Conservation (phyloP, 2,113 vertebrate genomes). For the Melanostigma gelatinosum region DNA sequence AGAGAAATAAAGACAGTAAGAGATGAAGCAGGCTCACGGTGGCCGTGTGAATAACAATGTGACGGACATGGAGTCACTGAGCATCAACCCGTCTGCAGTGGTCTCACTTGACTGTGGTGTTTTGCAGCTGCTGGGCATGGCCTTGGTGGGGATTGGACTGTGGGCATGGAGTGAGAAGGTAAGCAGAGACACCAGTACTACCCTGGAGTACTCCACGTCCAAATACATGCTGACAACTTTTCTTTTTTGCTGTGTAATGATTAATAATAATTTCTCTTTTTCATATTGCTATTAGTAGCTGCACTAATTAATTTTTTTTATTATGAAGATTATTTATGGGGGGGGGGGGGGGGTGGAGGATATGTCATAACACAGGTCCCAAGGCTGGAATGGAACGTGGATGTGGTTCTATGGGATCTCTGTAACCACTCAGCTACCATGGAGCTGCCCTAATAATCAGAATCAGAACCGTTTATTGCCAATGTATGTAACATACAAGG, state of each 20-base stretch:
- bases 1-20: not conserved
- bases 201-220: no score
- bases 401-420: no score
- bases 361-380: no score
- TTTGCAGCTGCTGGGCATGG: constrained; percentile 94
- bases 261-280: not conserved
- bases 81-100: not conserved
- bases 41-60: not conserved
- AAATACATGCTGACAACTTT: not conserved
- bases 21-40: not conserved
- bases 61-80: not conserved
- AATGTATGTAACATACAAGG: no score
- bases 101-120: constrained; percentile 31
- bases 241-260: not conserved
- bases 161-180: constrained; percentile 99
- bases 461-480: no score
- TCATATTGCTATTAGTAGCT: not conserved
- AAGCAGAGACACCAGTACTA: constrained; percentile 28
- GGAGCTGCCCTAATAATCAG: not conserved
- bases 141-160: constrained; percentile 93
- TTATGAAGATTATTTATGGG: not conserved
- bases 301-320: not conserved
- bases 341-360: no score
- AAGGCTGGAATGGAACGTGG: not conserved
- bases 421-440: no score